These are phyloP conservation scores for Neomonachus schauinslandi DNA, from an alignment of 2,113 vertebrate species.

Conservation along the genomic window DNA sequence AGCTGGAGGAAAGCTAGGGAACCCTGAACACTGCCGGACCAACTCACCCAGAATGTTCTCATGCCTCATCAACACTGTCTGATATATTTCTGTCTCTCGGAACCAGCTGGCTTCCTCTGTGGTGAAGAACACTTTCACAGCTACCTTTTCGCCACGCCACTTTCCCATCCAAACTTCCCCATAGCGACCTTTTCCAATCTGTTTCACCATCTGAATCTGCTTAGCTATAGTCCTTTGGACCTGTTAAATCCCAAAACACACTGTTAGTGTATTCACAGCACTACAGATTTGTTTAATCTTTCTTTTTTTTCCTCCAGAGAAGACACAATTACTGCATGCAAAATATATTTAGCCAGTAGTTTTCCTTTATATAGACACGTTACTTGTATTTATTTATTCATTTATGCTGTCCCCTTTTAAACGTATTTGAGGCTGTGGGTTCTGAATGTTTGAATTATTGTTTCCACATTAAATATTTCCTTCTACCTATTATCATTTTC, in stretches of 20 bases:
- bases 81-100: conserved; percentile 99
- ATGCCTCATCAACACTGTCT: conserved; percentile 98
- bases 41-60: conserved; percentile 96
- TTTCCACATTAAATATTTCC: neutral
- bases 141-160: conserved; percentile 97
- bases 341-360: neutral
- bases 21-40: neutral
- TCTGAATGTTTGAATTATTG: neutral
- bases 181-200: conserved; percentile 98
- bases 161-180: conserved; percentile 99
- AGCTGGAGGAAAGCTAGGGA: neutral
- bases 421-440: neutral
- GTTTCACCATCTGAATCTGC: conserved; percentile 99
- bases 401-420: neutral
- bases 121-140: conserved; percentile 98
- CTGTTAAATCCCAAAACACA: conserved; percentile 83
- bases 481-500: neutral
- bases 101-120: conserved; percentile 99
- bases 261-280: neutral
- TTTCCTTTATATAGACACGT: conserved; percentile 14
- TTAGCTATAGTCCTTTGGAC: conserved; percentile 99
- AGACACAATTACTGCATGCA: neutral
- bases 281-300: neutral
- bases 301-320: neutral
- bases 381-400: conserved; percentile 11